Percentiles rank a stretch among this genome's conserved stretches.
phyloP scores from a whole-genome alignment of 2,113 vertebrate species.

The Phyllostomus discolor region DNA sequence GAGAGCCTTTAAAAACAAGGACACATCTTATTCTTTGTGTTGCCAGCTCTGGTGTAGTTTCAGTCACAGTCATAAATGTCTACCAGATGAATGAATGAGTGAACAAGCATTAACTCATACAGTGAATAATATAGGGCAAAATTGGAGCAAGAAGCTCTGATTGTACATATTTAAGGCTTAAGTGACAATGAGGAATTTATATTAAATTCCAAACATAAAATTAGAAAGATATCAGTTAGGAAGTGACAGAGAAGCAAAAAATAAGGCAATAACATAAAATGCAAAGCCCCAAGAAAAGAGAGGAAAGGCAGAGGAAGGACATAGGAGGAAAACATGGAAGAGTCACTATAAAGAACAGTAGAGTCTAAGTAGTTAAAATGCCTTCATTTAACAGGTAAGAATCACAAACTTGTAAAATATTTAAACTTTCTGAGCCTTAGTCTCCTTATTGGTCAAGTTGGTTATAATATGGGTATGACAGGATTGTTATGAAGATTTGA shows the following conservation, averaged over 20 bases:
- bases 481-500: background rate
- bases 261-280: background rate
- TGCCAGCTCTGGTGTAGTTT: background rate
- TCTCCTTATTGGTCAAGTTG: background rate
- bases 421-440: background rate
- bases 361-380: background rate
- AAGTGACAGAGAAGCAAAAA: background rate
- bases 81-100: background rate
- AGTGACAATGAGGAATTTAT: slow-evolving; percentile 2
- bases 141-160: background rate
- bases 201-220: background rate
- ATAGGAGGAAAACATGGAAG: background rate
- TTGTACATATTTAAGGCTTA: background rate
- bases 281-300: background rate
- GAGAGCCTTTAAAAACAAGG: background rate
- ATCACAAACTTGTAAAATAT: background rate
- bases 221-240: background rate
- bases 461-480: background rate
- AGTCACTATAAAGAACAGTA: background rate
- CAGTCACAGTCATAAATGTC: background rate
- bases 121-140: background rate
- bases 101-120: background rate
- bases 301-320: background rate
- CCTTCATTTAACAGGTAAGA: background rate
- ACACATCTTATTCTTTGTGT: background rate